Conservation (phyloP, 1,140 invertebrate genomes). For the Sweltsa coloradensis region DNA sequence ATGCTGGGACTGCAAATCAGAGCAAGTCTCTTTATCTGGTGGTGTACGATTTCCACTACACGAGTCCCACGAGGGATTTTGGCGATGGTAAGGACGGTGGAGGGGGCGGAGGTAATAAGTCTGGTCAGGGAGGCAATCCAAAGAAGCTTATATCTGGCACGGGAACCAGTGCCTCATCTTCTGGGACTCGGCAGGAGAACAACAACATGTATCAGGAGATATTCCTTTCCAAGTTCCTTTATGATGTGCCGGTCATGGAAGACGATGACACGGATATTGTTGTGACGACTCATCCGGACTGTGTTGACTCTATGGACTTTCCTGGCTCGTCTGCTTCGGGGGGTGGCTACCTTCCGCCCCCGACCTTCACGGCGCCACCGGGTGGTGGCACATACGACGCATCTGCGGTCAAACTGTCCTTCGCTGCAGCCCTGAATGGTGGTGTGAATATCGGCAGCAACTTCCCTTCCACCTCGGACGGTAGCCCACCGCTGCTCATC, state of each 20-base stretch:
- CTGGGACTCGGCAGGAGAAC: conserved; percentile 14
- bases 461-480: background rate
- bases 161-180: conserved; percentile 28
- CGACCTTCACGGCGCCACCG: background rate
- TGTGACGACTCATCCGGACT: conserved; percentile 5
- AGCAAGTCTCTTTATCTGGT: conserved; percentile 39
- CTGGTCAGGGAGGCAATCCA: conserved; percentile 29
- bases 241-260: conserved; percentile 32
- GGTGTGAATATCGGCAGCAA: conserved; percentile 1
- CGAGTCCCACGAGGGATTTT: conserved; percentile 13
- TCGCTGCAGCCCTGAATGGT: background rate
- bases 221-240: conserved; percentile 31
- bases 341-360: background rate
- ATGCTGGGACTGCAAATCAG: too few relatives aligned
- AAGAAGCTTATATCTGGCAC: conserved; percentile 33
- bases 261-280: conserved; percentile 26
- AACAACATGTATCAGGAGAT: conserved; percentile 29
- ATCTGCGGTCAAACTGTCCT: background rate
- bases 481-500: conserved; percentile 1
- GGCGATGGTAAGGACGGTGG: conserved; percentile 1
- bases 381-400: conserved; percentile 1
- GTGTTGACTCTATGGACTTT: conserved; percentile 6
- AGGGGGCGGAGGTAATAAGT: background rate
- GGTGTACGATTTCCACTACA: conserved; percentile 43
- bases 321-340: background rate